Evolutionary conservation across 2,113 vertebrate species (phyloP).

Genomic region (Xiphorhynchus elegans): DNA sequence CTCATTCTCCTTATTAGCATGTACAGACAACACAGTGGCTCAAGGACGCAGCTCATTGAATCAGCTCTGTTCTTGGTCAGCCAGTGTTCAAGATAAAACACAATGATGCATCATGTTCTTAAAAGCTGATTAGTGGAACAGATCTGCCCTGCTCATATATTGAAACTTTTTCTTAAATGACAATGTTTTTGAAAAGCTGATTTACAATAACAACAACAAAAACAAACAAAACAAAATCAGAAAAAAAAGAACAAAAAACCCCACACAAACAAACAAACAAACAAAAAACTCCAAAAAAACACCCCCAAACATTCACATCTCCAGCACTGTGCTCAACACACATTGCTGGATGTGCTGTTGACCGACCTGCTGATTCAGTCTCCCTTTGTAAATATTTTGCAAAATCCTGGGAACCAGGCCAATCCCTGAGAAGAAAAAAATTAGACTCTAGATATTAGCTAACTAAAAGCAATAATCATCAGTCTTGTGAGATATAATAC

Average conservation of each 20-base stretch:
- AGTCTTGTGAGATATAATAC: background rate
- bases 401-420: conserved; percentile 55
- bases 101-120: conserved; percentile 14
- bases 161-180: background rate
- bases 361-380: conserved; percentile 15
- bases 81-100: conserved; percentile 34
- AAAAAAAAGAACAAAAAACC: too few relatives aligned
- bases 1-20: conserved; percentile 75
- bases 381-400: conserved; percentile 44
- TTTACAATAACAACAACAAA: background rate
- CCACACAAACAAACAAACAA: too few relatives aligned
- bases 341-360: background rate
- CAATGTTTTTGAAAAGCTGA: background rate
- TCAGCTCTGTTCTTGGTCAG: conserved; percentile 46
- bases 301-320: background rate
- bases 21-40: conserved; percentile 60
- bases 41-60: conserved; percentile 71
- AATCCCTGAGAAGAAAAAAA: conserved; percentile 26
- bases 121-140: background rate
- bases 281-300: background rate
- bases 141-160: background rate
- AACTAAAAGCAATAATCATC: conserved; percentile 13
- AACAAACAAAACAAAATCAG: background rate
- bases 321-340: background rate
- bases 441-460: background rate